Base-by-base conservation (phyloP, 2,797 vertebrate species). In the Phataginus tetradactyla region DNA sequence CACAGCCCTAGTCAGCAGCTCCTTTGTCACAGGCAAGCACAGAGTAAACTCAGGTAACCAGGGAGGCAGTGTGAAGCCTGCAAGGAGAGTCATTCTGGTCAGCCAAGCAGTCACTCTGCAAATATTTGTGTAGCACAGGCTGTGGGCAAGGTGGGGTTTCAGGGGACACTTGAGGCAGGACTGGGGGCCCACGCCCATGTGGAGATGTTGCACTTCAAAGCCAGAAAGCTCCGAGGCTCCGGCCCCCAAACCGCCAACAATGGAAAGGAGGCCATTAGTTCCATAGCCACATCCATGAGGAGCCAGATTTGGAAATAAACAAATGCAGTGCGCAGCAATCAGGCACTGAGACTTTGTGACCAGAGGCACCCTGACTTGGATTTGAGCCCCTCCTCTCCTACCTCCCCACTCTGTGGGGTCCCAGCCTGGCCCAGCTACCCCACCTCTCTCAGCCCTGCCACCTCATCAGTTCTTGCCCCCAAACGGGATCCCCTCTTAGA, bases 11-110 rank as follows among this genome's bases (percentile, higher is more conserved):
- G 63, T 10, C 0, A 0, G 39, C 18, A 69, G 59, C 61, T 94
- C 27, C 57, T 29, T 69, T 42, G 79, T 51, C 25, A 6, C 49
- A 2, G 29, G 61, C 69, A 86, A 87, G 77, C 81, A 79, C 37
- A 75, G 64, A 13, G 68, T 42, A 61, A 81, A 61, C 94, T 64
- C 69, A 13, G 53, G 97, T 96, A 75, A 55, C 95, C 79, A 53
- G 69, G 83, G 71, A 85, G 89, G 93, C 34, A 5, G 39, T 13
- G 1, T 29, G 45, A 79, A 45, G 18, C 37, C 25, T 13, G 77
- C 45, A 6, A 45, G 68, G 49, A 69, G 32, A 77, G 78, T 57
- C 1, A 0, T 55, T 51, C 49, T 15, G 68, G 18, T 27, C 37
- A 34, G 37, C 68, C 74, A 39, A 63, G 61, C 11, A 39, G 45